Conservation (phyloP, 2,888 invertebrate genomes). For the Melipona beecheii region DNA sequence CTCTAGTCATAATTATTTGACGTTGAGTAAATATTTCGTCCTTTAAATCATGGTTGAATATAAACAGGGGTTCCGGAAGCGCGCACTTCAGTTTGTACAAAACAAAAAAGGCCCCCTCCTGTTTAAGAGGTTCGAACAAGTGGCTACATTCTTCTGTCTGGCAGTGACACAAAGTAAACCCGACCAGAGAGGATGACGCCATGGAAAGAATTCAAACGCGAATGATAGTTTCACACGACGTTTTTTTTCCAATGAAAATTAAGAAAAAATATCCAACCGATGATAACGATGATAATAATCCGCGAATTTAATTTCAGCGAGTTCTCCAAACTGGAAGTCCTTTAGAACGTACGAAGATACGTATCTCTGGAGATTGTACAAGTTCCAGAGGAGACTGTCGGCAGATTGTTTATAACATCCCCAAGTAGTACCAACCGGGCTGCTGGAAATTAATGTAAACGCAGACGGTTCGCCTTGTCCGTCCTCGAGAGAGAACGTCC, state of each 20-base stretch:
- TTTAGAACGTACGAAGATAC: neutral
- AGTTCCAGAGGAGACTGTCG: neutral
- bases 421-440: neutral
- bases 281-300: no score
- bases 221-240: neutral
- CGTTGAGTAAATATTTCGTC: conserved; percentile 37
- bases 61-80: conserved; percentile 46
- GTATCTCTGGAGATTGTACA: neutral
- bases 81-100: conserved; percentile 46
- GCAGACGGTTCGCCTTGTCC: conserved; percentile 32
- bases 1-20: conserved; percentile 25
- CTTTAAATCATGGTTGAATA: conserved; percentile 40
- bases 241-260: no score
- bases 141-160: conserved; percentile 50
- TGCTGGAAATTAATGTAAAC: conserved; percentile 45
- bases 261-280: no score
- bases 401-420: conserved; percentile 38
- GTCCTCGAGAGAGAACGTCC: neutral
- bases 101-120: conserved; percentile 46
- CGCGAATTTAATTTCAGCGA: no score
- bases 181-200: conserved; percentile 14
- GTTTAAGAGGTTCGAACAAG: conserved; percentile 54
- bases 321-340: neutral
- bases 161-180: conserved; percentile 31
- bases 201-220: conserved; percentile 13